Conservation (phyloP, 2,888 invertebrate species). For the Orthosia gracilis region DNA sequence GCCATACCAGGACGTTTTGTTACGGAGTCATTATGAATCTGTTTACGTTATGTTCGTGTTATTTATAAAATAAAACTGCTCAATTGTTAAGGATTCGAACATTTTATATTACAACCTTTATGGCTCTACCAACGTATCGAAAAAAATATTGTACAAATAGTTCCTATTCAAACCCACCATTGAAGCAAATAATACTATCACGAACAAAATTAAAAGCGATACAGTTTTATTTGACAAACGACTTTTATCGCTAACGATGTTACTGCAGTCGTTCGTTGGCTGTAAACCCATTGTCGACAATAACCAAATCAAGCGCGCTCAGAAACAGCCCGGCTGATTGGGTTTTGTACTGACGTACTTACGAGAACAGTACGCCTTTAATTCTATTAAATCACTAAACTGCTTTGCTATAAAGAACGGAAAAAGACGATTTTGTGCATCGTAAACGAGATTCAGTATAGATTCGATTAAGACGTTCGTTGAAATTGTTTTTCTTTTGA, state of each 20-base stretch:
- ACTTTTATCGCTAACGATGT: constrained; percentile 78
- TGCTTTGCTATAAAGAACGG: constrained; percentile 62
- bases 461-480: constrained; percentile 66
- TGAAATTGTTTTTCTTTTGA: constrained; percentile 64
- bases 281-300: constrained; percentile 76
- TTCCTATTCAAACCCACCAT: constrained; percentile 22
- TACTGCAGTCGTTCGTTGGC: constrained; percentile 74
- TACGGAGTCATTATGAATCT: too few relatives aligned
- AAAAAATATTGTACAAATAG: neutral
- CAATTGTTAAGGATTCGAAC: too few relatives aligned
- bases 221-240: constrained; percentile 76
- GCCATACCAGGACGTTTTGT: too few relatives aligned
- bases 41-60: too few relatives aligned
- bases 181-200: constrained; percentile 50
- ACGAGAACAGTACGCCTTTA: constrained; percentile 64
- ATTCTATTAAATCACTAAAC: constrained; percentile 69
- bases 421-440: constrained; percentile 63
- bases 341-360: constrained; percentile 69
- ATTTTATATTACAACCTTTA: too few relatives aligned
- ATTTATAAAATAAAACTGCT: neutral
- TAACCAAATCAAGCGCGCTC: constrained; percentile 72
- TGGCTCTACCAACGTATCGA: neutral
- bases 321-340: constrained; percentile 70
- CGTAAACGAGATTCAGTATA: constrained; percentile 65
- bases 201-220: constrained; percentile 63